These are phyloP conservation scores for Halcyon senegalensis DNA, from an alignment of 2,113 vertebrate species.

Conservation along the genomic window DNA sequence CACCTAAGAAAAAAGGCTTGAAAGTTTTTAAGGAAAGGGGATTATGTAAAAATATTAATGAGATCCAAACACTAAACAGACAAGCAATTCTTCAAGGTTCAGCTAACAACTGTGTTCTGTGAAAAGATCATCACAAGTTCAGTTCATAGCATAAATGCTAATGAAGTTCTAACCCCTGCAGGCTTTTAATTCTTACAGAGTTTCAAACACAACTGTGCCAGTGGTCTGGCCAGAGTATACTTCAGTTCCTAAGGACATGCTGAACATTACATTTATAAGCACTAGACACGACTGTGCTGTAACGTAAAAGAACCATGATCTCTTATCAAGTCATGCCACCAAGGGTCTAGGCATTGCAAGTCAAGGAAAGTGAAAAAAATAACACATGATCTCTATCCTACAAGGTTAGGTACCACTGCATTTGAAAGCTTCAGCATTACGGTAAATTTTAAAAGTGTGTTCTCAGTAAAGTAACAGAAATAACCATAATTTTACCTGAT, in stretches of 20 bases:
- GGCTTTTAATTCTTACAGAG: background rate
- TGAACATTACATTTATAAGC: background rate
- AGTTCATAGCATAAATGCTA: background rate
- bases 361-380: background rate
- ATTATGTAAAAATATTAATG: background rate
- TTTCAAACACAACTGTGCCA: background rate
- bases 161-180: background rate
- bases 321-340: background rate
- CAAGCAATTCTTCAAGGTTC: background rate
- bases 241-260: background rate
- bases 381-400: background rate
- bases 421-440: background rate
- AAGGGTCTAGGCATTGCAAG: background rate
- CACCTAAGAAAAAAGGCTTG: background rate
- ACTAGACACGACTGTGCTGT: background rate
- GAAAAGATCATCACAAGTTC: background rate
- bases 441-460: background rate
- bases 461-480: background rate
- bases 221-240: background rate
- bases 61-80: background rate
- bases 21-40: background rate
- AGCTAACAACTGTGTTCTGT: background rate
- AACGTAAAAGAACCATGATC: background rate
- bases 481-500: background rate
- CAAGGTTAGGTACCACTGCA: background rate